A percentile compares a stretch with the other conserved stretches of the same genome.
These are phyloP conservation scores for Meta bourneti DNA, from an alignment of 2,888 invertebrate species.

Conservation along the genomic window DNA sequence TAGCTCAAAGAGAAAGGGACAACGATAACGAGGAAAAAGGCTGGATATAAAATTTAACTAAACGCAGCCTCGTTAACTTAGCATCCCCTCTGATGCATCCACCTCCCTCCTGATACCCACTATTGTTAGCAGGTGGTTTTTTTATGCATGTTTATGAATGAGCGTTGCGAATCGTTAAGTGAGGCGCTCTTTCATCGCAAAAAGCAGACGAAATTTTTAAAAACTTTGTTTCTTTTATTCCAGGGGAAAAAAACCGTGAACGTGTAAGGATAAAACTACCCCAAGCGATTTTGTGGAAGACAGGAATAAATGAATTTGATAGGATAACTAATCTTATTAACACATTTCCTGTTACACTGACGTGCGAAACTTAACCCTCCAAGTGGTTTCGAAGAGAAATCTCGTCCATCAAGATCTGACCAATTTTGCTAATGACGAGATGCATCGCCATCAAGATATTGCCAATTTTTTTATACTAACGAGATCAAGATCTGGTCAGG, in stretches of 20 bases:
- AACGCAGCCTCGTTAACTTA: conserved; percentile 21
- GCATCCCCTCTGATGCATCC: not conserved
- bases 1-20: not conserved
- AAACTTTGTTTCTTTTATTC: not conserved
- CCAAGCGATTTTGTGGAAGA: not conserved
- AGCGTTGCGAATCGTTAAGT: not conserved
- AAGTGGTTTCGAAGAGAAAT: too few relatives aligned
- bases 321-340: not conserved
- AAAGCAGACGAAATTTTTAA: not conserved
- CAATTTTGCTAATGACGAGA: too few relatives aligned
- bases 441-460: too few relatives aligned
- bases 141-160: conserved; percentile 5
- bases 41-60: conserved; percentile 34
- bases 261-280: not conserved
- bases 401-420: too few relatives aligned
- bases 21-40: not conserved
- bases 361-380: too few relatives aligned
- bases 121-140: not conserved
- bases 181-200: not conserved
- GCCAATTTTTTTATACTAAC: too few relatives aligned
- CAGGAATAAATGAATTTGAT: not conserved
- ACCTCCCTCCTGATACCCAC: not conserved
- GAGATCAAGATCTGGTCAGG: too few relatives aligned
- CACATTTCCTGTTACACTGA: not conserved
- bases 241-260: not conserved